Conservation (phyloP, 2,113 vertebrate species). For the Leptobrachium leishanense region DNA sequence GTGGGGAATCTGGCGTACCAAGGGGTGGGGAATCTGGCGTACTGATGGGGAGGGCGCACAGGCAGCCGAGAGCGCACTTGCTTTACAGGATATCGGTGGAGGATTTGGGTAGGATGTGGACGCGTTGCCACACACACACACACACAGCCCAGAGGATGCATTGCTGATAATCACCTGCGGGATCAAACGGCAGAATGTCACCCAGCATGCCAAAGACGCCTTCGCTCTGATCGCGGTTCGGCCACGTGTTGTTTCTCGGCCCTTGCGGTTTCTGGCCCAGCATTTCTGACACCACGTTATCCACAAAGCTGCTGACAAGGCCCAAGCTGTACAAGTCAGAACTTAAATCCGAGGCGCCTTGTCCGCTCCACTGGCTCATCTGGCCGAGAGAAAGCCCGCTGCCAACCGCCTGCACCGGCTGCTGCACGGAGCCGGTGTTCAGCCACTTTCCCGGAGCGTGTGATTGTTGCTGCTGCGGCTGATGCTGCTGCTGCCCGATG, state of each 20-base stretch:
- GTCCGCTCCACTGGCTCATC: constrained; percentile 85
- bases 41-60: too few species aligned
- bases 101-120: too few species aligned
- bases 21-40: too few species aligned
- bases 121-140: too few species aligned
- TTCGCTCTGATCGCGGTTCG: constrained; percentile 94
- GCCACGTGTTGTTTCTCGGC: constrained; percentile 97
- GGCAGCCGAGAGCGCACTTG: too few species aligned
- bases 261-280: constrained; percentile 94
- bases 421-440: constrained; percentile 71
- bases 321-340: constrained; percentile 95
- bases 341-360: constrained; percentile 86
- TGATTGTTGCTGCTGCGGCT: constrained; percentile 69
- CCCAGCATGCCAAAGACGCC: constrained; percentile 90
- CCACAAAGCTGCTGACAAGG: constrained; percentile 96
- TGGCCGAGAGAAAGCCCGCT: constrained; percentile 81
- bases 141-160: not conserved
- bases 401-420: constrained; percentile 71
- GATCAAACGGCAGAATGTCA: constrained; percentile 93
- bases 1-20: too few species aligned
- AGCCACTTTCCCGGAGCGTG: constrained; percentile 86
- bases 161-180: constrained; percentile 79
- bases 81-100: too few species aligned
- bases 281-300: constrained; percentile 94
- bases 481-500: constrained; percentile 79